Evolutionary conservation across 30 jellyfish, hydroid and myxozoan species (phyloP), one percentile per base, ranked within the genome.

Genomic region (Euphysa ruthae): DNA sequence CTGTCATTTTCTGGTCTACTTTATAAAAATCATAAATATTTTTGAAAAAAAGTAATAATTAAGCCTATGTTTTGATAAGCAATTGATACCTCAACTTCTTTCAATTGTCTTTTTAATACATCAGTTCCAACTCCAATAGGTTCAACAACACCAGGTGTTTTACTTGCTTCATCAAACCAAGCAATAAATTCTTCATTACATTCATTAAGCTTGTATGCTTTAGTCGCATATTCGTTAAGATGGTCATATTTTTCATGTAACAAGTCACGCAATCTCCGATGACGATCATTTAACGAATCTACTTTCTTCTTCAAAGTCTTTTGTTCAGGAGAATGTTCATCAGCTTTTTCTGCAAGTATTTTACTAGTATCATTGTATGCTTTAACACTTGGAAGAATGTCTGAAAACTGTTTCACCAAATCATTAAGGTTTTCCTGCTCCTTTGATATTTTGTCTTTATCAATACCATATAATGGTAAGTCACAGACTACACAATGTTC

Each of bases 31-130:
- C n/a, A n/a, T n/a, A n/a, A n/a, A n/a, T n/a, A n/a, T n/a, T n/a
- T n/a, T n/a, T n/a, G n/a, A n/a, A n/a, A n/a, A n/a, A n/a, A n/a
- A n/a, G n/a, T n/a, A n/a, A n/a, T n/a, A n/a, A n/a, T n/a, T n/a
- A n/a, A n/a, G n/a, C n/a, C n/a, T n/a, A n/a, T n/a, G n/a, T n/a
- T n/a, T n/a, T n/a, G n/a, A n/a, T n/a, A n/a, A n/a, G n/a, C n/a
- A n/a, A n/a, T n/a, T n/a, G n/a, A 7, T 58, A 70, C 93, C 87
- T 75, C 93, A 8, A 75, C 86, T 55, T 75, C 86, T 18, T 19
- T 21, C 24, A 77, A 24, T 42, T 86, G 94, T 34, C 34, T 79
- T 61, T 70, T 79, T 54, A 86, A 19, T 16, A 44, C 69, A 2
- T 73, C 93, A 14, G 85, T 61, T 23, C 51, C 88, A 13, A 76